phyloP scores from a whole-genome alignment of 2,888 invertebrate species.

The Caenorhabditis imperialis region DNA sequence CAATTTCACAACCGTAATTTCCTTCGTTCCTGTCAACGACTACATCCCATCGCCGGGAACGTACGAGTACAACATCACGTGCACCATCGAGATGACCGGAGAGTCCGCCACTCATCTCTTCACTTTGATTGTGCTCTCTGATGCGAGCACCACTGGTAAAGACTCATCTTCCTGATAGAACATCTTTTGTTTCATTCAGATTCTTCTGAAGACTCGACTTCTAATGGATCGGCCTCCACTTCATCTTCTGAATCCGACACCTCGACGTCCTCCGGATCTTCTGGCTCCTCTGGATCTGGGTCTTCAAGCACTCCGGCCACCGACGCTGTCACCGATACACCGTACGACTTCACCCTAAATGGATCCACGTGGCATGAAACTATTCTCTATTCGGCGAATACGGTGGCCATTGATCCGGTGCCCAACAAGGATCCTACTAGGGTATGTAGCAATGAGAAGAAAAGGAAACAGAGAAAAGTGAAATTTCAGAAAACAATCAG shows the following conservation, averaged over 20 bases:
- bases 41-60: slow-evolving; percentile 1
- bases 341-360: slow-evolving; percentile 36
- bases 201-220: background rate
- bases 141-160: background rate
- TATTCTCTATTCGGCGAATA: slow-evolving; percentile 4
- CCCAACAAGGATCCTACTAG: slow-evolving; percentile 24
- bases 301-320: too few relatives aligned
- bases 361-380: slow-evolving; percentile 25
- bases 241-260: too few relatives aligned
- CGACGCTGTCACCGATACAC: too few relatives aligned
- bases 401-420: slow-evolving; percentile 20
- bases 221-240: too few relatives aligned
- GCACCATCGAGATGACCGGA: background rate
- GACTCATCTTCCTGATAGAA: slow-evolving; percentile 3
- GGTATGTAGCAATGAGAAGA: too few relatives aligned
- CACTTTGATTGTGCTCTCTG: slow-evolving; percentile 7
- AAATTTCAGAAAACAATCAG: background rate
- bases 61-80: slow-evolving; percentile 13
- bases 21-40: background rate
- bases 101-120: slow-evolving; percentile 10
- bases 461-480: too few relatives aligned
- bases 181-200: too few relatives aligned
- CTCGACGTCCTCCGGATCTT: too few relatives aligned
- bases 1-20: background rate
- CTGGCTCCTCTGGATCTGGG: too few relatives aligned